These are phyloP conservation scores for Bombus sylvicola DNA, from an alignment of 1,140 invertebrate species.

Conservation along the genomic window DNA sequence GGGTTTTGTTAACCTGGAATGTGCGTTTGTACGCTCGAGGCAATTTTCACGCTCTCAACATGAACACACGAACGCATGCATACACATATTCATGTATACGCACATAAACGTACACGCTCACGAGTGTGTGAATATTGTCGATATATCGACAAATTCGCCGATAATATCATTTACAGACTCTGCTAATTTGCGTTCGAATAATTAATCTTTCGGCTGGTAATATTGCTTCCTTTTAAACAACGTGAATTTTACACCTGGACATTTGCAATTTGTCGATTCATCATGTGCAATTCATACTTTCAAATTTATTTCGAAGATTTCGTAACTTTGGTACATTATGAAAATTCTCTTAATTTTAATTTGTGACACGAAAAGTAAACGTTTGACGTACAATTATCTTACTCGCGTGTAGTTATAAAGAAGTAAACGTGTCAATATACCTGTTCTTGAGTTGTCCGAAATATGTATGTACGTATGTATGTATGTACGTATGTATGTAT, in stretches of 20 bases:
- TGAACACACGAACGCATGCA: not conserved
- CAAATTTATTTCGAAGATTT: slow-evolving; percentile 16
- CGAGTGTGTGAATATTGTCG: not conserved
- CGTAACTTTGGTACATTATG: not conserved
- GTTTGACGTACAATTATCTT: not conserved
- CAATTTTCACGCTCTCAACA: not conserved
- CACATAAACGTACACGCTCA: not conserved
- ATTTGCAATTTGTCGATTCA: not conserved
- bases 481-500: not conserved
- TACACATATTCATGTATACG: not conserved
- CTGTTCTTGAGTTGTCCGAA: not conserved
- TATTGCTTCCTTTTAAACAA: slow-evolving; percentile 22
- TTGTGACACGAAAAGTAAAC: not conserved
- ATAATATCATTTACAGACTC: not conserved
- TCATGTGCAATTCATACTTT: not conserved
- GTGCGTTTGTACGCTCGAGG: no score
- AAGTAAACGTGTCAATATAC: not conserved
- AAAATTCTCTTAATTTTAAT: slow-evolving; percentile 18
- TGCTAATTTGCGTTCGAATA: not conserved
- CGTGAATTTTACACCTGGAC: not conserved
- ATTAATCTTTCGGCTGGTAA: not conserved
- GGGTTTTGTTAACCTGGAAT: not conserved
- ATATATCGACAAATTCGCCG: not conserved
- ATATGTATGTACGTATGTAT: not conserved
- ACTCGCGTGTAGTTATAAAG: not conserved